These are phyloP conservation scores for Arenaria interpres DNA, from an alignment of 2,113 vertebrate species.

Conservation along the genomic window DNA sequence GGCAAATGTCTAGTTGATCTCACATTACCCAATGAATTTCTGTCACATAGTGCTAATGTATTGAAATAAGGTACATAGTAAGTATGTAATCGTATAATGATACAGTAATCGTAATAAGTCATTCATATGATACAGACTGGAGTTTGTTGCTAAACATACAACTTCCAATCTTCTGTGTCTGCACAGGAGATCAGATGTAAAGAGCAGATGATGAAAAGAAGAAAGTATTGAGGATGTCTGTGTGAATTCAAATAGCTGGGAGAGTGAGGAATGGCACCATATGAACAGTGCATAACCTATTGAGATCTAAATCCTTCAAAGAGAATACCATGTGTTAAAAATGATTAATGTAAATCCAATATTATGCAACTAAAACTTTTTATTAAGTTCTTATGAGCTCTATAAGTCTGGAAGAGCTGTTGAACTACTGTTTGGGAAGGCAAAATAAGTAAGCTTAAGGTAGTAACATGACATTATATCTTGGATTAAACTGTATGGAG, in stretches of 20 bases:
- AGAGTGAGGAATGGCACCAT: background rate
- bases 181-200: background rate
- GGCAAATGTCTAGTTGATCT: background rate
- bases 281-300: rapidly evolving
- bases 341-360: background rate
- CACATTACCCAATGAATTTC: background rate
- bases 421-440: background rate
- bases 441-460: background rate
- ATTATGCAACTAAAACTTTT: background rate
- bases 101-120: background rate
- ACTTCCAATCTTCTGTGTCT: background rate
- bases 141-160: background rate
- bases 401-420: background rate
- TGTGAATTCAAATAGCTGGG: background rate
- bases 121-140: background rate
- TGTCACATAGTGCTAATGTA: background rate
- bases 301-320: background rate
- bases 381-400: background rate
- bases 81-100: background rate
- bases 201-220: background rate
- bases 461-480: background rate
- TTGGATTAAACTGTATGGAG: background rate
- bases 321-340: background rate
- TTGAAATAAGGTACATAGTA: background rate
- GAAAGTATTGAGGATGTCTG: background rate